Evolutionary conservation across 1,140 invertebrate species (phyloP), one percentile per base, ranked within the genome.

Genomic region (Drosophila quadrilineata): DNA sequence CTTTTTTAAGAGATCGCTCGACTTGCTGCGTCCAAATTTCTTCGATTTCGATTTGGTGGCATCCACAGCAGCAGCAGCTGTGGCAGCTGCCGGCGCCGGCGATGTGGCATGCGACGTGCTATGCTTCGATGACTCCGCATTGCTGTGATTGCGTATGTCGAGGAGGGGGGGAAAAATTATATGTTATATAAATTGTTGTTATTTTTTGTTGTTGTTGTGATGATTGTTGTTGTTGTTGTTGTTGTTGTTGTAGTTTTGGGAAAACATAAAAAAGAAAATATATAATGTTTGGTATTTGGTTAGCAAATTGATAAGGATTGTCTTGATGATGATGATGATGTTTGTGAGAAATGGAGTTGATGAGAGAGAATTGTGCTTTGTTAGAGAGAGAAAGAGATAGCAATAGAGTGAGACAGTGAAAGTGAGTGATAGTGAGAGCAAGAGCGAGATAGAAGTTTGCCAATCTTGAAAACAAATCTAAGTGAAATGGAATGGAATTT

Each of bases 1-100:
- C 76, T 89, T 90, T 93, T 91, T 93, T 91, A 92, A 92, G 87
- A 92, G 91, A 91, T 92, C 94, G 89, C 92, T 95, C 90, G 91
- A 95, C 86, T 92, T 92, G 87, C 93, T 93, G 77, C 94, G 91
- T 64, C 92, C 87, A 28, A 89, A 89, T 53, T 89, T 89, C 63
- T 89, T 89, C 6, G 75, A 82, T 54, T 87, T 87, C 48, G n/a
- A n/a, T n/a, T 80, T 70, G 10, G 33, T 28, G 3, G 29, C 36
- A n/a, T 84, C 77, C 19, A 49, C 36, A 6, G 52, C 22, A 6
- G 59, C 49, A 1, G 57, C 17, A n/a, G 50, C 5, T 9, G 49
- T 29, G 12, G 49, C 40, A 4, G 57, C 38, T 19, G 48, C 60
- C 12, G 72, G 74, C 3, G 48, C 56, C 24, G 52, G 66, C 6